These are phyloP conservation scores for Teleiodes luculella DNA, from an alignment of 2,888 invertebrate species.

Conservation along the genomic window DNA sequence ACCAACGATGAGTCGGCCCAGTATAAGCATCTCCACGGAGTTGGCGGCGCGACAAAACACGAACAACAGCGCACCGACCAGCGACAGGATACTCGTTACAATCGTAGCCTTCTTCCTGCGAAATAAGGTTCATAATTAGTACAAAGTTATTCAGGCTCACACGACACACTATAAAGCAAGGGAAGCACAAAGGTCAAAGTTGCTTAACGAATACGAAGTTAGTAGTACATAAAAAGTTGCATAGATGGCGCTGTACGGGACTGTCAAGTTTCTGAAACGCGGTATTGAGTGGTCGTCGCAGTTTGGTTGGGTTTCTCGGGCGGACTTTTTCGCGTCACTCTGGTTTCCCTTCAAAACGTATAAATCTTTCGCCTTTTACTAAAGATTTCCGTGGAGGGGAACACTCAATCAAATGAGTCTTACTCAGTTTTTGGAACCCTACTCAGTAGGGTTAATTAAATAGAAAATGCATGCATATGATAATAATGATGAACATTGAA, in stretches of 20 bases:
- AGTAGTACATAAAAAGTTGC: too few species aligned
- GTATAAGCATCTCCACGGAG: slow-evolving; percentile 88
- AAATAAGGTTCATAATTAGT: too few species aligned
- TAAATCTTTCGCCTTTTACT: slow-evolving; percentile 89
- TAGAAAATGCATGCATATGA: too few species aligned
- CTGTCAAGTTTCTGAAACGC: neutral
- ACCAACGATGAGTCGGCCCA: slow-evolving; percentile 88
- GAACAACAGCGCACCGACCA: slow-evolving; percentile 85
- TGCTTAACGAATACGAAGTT: too few species aligned
- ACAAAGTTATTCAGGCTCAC: too few species aligned
- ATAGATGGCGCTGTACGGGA: neutral
- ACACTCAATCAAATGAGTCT: slow-evolving; percentile 85
- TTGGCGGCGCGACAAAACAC: slow-evolving; percentile 81
- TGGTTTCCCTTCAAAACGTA: slow-evolving; percentile 83
- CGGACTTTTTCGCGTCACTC: slow-evolving; percentile 46
- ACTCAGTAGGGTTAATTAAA: too few species aligned
- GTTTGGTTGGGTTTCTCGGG: neutral
- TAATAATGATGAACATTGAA: too few species aligned
- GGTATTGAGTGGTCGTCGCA: neutral
- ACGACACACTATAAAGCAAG: too few species aligned
- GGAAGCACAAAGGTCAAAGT: too few species aligned
- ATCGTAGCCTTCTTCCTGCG: slow-evolving; percentile 86
- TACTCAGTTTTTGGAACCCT: too few species aligned
- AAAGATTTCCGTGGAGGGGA: slow-evolving; percentile 88
- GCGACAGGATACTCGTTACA: slow-evolving; percentile 82